Base-by-base conservation (phyloP, 2,888 invertebrate genomes). In the Leucophenga montana region DNA sequence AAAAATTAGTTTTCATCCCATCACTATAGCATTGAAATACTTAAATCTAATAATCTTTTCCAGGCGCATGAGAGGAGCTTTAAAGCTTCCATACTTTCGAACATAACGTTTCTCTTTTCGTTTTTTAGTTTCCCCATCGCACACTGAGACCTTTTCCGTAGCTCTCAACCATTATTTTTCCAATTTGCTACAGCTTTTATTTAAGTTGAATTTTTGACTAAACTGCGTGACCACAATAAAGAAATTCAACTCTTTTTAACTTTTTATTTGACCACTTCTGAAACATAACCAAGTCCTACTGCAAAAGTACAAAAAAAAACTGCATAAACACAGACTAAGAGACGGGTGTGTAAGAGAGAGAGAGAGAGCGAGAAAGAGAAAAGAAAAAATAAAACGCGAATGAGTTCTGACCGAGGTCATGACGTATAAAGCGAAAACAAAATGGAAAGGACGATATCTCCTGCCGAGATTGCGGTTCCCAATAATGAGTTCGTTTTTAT, bases 401-500 rank as follows among this genome's bases (percentile, higher is more conserved):
- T 14, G 66, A 27, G 27, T 27, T 27, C 27, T 27, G 27, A 27
- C n/a, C n/a, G n/a, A n/a, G n/a, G n/a, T n/a, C n/a, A n/a, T n/a
- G n/a, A n/a, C n/a, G n/a, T n/a, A n/a, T n/a, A n/a, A n/a, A n/a
- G n/a, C n/a, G n/a, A n/a, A 20, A 64, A 20, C 64, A 39, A 16
- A 56, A 56, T 6, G 3, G 14, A 53, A 66, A 57, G 46, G 39
- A 56, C 44, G 20, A 56, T 46, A 56, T 67, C 27, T 22, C 48
- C 5, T 61, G 44, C 22, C 59, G 33, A 65, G 54, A 54, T 54
- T 53, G 67, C 61, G 62, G 66, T 70, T 61, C 68, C 68, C 66
- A 66, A 69, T 67, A 67, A 72, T 66, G 68, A 72, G 69, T 70
- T 72, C 64, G 70, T 66, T 72, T 72, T 72, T 72, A 59, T 59